Conservation (phyloP, 2,888 invertebrate genomes). For the Hemistola chrysoprasaria region DNA sequence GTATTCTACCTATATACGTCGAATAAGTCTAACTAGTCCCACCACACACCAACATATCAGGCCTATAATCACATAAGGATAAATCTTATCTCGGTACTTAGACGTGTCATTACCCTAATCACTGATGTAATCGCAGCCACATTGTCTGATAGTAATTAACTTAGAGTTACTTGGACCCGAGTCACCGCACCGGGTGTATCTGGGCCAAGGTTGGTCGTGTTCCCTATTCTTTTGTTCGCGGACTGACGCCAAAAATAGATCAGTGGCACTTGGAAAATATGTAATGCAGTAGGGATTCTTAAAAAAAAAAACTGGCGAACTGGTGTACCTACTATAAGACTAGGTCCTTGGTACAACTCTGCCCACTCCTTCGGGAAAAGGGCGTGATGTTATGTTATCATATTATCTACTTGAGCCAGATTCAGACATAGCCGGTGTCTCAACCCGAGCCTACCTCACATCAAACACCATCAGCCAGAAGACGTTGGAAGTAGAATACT, state of each 20-base stretch:
- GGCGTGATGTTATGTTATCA: too few species aligned
- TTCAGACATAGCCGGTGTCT: too few species aligned
- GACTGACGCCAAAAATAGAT: conserved; percentile 13
- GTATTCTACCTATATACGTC: too few species aligned
- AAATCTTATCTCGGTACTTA: conserved; percentile 27
- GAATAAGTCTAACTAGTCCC: too few species aligned
- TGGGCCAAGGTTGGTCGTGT: conserved; percentile 25
- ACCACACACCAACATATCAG: conserved; percentile 4
- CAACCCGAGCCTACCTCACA: too few species aligned
- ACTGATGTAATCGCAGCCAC: conserved; percentile 37
- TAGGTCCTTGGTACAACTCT: too few species aligned
- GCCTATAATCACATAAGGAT: conserved; percentile 16
- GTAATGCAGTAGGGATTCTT: neutral
- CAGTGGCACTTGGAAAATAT: conserved; percentile 5
- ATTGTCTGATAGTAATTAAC: conserved; percentile 38
- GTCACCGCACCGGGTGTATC: conserved; percentile 16
- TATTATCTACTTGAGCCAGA: too few species aligned
- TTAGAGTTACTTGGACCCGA: conserved; percentile 20
- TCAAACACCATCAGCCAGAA: too few species aligned
- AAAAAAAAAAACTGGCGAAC: too few species aligned
- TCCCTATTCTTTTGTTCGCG: conserved; percentile 17
- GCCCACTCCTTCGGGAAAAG: too few species aligned
- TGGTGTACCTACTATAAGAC: too few species aligned
- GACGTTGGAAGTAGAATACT: too few species aligned
- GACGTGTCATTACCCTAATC: conserved; percentile 34